Conservation (phyloP, 1,140 invertebrate species). For the Gyrodactylus bullatarudis region DNA sequence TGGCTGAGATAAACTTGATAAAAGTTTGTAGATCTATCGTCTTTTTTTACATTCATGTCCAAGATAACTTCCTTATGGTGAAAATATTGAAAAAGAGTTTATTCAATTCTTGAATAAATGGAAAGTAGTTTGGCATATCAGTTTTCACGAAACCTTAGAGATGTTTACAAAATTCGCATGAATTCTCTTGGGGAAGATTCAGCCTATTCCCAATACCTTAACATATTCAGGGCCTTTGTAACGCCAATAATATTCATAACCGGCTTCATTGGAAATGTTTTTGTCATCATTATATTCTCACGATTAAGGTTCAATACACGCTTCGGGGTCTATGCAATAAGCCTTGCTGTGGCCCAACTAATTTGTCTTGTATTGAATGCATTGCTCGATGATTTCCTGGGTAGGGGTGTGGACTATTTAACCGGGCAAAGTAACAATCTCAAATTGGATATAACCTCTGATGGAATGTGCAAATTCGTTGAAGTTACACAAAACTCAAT, state of each 20-base stretch:
- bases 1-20: no score
- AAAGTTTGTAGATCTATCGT: no score
- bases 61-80: no score
- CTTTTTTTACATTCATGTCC: no score
- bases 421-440: not conserved
- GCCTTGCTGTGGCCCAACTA: not conserved
- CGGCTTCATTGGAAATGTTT: not conserved
- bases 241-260: not conserved
- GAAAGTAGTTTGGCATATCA: no score
- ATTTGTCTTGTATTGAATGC: not conserved
- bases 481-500: not conserved
- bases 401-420: not conserved
- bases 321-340: not conserved
- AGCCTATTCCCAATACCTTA: not conserved
- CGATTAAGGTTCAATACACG: not conserved
- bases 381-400: conserved; percentile 3
- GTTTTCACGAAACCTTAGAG: no score
- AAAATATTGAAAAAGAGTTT: no score
- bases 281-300: not conserved
- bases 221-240: not conserved
- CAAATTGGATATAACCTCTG: conserved; percentile 1
- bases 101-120: no score
- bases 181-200: no score
- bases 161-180: no score
- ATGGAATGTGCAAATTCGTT: not conserved